These are phyloP conservation scores for Heliconius erato DNA, from an alignment of 2,888 invertebrate genomes.

Conservation along the genomic window DNA sequence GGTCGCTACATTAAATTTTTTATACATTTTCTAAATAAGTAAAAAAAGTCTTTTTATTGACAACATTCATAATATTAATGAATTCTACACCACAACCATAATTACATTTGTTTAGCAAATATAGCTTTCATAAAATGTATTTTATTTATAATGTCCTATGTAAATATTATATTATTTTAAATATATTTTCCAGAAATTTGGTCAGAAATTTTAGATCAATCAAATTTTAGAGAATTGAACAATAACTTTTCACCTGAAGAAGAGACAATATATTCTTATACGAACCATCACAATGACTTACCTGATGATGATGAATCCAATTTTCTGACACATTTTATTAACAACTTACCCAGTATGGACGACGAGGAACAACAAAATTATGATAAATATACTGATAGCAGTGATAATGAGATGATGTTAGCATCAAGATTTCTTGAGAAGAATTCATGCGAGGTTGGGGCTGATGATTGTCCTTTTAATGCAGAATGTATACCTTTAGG, in stretches of 20 bases:
- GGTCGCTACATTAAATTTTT: no score
- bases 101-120: neutral
- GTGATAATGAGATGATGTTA: slow-evolving; percentile 79
- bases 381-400: slow-evolving; percentile 74
- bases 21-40: no score
- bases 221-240: slow-evolving; percentile 73
- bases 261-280: slow-evolving; percentile 74
- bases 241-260: slow-evolving; percentile 78
- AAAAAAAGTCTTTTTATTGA: no score
- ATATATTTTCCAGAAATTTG: slow-evolving; percentile 74
- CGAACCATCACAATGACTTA: slow-evolving; percentile 69
- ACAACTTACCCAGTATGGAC: slow-evolving; percentile 74
- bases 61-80: no score
- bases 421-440: slow-evolving; percentile 81
- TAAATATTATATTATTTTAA: neutral
- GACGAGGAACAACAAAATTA: slow-evolving; percentile 72
- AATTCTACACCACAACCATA: no score
- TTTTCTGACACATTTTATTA: slow-evolving; percentile 75
- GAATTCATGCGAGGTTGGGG: slow-evolving; percentile 87
- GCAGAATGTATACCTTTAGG: slow-evolving; percentile 88
- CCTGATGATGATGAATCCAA: slow-evolving; percentile 74
- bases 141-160: neutral
- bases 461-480: slow-evolving; percentile 87
- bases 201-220: slow-evolving; percentile 81
- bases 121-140: neutral